These are phyloP conservation scores for Parascotia fuliginaria DNA, from an alignment of 2,888 invertebrate species.

Conservation along the genomic window DNA sequence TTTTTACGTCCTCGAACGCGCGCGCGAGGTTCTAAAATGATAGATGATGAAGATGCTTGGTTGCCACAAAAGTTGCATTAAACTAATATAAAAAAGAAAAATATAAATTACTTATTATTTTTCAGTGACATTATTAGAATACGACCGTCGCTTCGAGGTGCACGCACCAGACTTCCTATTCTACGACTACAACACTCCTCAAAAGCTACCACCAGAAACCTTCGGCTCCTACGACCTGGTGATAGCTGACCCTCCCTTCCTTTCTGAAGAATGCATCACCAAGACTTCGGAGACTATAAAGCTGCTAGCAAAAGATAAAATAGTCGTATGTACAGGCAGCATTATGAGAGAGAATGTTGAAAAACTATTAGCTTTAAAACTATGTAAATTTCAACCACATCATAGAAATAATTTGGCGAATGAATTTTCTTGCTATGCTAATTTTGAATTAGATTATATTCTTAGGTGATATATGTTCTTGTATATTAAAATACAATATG, in stretches of 20 bases:
- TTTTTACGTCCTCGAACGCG: too few species aligned
- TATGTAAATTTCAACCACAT: conserved; percentile 90
- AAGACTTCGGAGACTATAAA: conserved; percentile 93
- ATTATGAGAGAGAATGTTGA: conserved; percentile 90
- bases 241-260: conserved; percentile 97
- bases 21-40: too few species aligned
- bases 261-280: conserved; percentile 95
- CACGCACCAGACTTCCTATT: conserved; percentile 92
- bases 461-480: conserved; percentile 55
- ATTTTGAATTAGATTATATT: conserved; percentile 89
- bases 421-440: conserved; percentile 96
- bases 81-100: too few species aligned
- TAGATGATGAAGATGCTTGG: too few species aligned
- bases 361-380: conserved; percentile 87
- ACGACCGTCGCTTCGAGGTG: conserved; percentile 92
- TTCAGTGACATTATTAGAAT: conserved; percentile 92
- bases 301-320: conserved; percentile 89
- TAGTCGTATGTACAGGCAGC: conserved; percentile 95
- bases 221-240: conserved; percentile 91
- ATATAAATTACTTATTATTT: conserved; percentile 31
- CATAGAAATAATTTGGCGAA: conserved; percentile 97
- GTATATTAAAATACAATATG: neutral
- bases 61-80: too few species aligned
- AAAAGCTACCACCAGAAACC: conserved; percentile 87
- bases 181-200: conserved; percentile 95